Percentiles rank a stretch among this genome's conserved stretches.
These are phyloP conservation scores for Lucilia cuprina DNA, from an alignment of 1,140 invertebrate genomes.

Conservation along the genomic window DNA sequence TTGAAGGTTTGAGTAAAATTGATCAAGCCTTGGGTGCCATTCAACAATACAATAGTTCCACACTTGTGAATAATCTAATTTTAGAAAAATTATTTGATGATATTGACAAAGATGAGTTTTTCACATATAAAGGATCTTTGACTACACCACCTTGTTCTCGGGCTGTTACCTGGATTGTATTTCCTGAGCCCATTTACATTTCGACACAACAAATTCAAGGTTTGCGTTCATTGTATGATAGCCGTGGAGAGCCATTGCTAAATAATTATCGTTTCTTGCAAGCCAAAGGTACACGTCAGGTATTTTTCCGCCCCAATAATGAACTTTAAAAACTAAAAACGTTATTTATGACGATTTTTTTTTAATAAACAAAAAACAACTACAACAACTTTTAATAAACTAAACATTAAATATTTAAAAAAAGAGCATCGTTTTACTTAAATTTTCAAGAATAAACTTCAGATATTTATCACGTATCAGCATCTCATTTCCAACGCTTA, in stretches of 20 bases:
- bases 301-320: no score
- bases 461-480: no score
- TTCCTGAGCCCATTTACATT: slow-evolving; percentile 72
- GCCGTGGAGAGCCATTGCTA: slow-evolving; percentile 62
- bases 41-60: slow-evolving; percentile 50
- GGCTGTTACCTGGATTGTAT: slow-evolving; percentile 76
- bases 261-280: slow-evolving; percentile 70
- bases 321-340: no score
- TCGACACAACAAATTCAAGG: slow-evolving; percentile 44
- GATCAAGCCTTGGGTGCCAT: slow-evolving; percentile 46
- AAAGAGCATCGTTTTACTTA: no score
- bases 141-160: no score
- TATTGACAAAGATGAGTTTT: slow-evolving; percentile 70
- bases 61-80: slow-evolving; percentile 41
- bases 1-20: slow-evolving; percentile 46
- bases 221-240: slow-evolving; percentile 68
- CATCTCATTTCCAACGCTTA: no score
- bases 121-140: slow-evolving; percentile 62
- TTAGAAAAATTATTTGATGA: slow-evolving; percentile 51
- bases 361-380: no score
- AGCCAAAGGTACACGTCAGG: slow-evolving; percentile 60
- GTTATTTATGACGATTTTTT: no score
- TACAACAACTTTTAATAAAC: no score
- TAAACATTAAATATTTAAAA: no score
- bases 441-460: no score